These are phyloP conservation scores for Acrossocheilus fasciatus DNA, from an alignment of 2,797 vertebrate species.

Conservation along the genomic window DNA sequence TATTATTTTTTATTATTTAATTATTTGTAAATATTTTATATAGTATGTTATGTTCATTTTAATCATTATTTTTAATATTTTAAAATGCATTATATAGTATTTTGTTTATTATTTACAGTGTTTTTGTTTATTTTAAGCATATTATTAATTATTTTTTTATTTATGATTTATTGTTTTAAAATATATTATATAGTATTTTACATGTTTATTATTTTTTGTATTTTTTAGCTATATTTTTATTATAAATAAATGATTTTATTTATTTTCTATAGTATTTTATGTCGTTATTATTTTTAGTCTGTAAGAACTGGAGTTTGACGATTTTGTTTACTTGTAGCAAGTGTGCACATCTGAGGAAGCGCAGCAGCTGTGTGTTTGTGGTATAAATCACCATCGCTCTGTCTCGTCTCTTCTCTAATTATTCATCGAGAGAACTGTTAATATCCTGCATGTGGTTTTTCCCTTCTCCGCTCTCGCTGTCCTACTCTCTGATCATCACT, in stretches of 20 bases:
- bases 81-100: background rate
- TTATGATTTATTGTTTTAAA: background rate
- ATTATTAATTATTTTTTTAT: background rate
- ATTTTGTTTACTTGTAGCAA: background rate
- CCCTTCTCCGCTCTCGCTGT: slow-evolving; percentile 41
- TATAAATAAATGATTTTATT: background rate
- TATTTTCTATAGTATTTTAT: background rate
- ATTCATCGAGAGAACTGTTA: slow-evolving; percentile 64
- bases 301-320: background rate
- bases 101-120: background rate
- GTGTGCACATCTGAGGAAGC: background rate
- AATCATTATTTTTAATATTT: background rate
- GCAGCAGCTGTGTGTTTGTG: slow-evolving; percentile 52
- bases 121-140: background rate
- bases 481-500: slow-evolving; percentile 56
- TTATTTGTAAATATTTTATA: background rate
- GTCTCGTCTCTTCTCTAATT: slow-evolving; percentile 61
- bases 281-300: background rate
- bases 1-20: no score
- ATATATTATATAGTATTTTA: no score
- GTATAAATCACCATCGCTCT: slow-evolving; percentile 56
- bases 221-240: no score
- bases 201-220: no score
- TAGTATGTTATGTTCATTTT: background rate
- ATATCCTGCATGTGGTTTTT: slow-evolving; percentile 65